These are phyloP conservation scores for Corythaeola cristata DNA, from an alignment of 2,113 vertebrate species.

Conservation along the genomic window DNA sequence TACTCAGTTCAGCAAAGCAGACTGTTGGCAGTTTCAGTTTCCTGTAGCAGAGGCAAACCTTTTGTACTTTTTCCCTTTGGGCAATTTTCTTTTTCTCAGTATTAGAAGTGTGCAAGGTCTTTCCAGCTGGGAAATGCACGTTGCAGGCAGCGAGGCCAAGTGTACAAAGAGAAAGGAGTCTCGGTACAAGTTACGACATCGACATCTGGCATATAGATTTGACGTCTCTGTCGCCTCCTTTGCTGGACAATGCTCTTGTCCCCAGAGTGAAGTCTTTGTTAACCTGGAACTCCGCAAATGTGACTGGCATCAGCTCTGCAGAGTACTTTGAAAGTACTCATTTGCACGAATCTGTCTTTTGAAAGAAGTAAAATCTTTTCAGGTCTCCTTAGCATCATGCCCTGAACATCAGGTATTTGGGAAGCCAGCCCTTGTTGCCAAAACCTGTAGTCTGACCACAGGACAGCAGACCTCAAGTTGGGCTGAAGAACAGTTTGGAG, in stretches of 20 bases:
- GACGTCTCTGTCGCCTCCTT: slow-evolving; percentile 21
- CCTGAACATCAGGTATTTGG: background rate
- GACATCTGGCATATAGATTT: slow-evolving; percentile 67
- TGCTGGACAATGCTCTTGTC: slow-evolving; percentile 47
- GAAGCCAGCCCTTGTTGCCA: background rate
- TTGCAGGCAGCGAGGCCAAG: slow-evolving; percentile 22
- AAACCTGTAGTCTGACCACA: background rate
- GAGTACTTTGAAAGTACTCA: background rate
- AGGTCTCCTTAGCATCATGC: background rate
- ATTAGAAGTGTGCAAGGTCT: background rate
- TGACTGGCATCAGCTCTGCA: slow-evolving; percentile 9
- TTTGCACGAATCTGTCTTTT: background rate
- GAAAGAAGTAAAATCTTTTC: background rate
- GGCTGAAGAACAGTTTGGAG: background rate
- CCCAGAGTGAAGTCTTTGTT: slow-evolving; percentile 56
- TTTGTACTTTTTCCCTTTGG: slow-evolving; percentile 63
- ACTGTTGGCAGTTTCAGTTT: slow-evolving; percentile 50
- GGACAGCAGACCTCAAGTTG: background rate
- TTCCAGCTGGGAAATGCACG: slow-evolving; percentile 53
- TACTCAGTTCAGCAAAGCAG: slow-evolving; percentile 26
- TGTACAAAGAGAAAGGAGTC: slow-evolving; percentile 15
- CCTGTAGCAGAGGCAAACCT: slow-evolving; percentile 56
- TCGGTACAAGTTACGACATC: background rate
- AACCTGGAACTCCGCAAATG: slow-evolving; percentile 15
- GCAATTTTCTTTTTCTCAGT: slow-evolving; percentile 45